phyloP scores from a whole-genome alignment of 1,140 invertebrate genomes.

The Lepidotrigona ventralis region DNA sequence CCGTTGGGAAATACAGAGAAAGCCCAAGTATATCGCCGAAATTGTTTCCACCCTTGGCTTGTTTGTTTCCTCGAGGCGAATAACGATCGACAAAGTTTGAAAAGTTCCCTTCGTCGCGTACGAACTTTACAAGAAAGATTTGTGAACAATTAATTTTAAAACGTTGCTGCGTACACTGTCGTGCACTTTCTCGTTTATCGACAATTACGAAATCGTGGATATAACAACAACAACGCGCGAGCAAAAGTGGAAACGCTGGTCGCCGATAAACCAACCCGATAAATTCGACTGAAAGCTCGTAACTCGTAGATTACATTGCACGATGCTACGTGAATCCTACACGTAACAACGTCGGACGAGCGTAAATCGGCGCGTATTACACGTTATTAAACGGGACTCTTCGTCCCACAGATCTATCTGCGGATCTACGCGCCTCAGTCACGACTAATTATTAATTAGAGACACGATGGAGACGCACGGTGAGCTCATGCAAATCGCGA shows the following conservation, averaged over 20 bases:
- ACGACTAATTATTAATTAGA: constrained; percentile 43
- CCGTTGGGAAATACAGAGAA: neutral
- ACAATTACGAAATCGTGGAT: neutral
- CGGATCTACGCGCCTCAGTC: constrained; percentile 13
- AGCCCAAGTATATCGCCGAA: neutral
- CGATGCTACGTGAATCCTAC: neutral
- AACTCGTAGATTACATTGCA: neutral
- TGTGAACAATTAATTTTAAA: neutral
- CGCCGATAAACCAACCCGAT: neutral
- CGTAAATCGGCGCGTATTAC: no score
- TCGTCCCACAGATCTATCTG: neutral
- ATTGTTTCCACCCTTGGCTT: neutral
- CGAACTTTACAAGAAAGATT: no score
- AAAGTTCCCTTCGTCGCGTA: no score
- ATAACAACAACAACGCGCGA: neutral
- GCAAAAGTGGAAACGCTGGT: neutral
- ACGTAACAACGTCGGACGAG: neutral
- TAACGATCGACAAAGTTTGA: no score
- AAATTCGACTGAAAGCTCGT: neutral
- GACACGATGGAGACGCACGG: constrained; percentile 25
- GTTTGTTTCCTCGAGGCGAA: no score
- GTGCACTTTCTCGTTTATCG: neutral
- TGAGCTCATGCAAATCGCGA: constrained; percentile 37
- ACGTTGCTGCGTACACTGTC: neutral
- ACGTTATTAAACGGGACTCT: neutral